Evolutionary conservation across 2,797 vertebrate genomes (phyloP).

Genomic region (Ficedula albicollis): DNA sequence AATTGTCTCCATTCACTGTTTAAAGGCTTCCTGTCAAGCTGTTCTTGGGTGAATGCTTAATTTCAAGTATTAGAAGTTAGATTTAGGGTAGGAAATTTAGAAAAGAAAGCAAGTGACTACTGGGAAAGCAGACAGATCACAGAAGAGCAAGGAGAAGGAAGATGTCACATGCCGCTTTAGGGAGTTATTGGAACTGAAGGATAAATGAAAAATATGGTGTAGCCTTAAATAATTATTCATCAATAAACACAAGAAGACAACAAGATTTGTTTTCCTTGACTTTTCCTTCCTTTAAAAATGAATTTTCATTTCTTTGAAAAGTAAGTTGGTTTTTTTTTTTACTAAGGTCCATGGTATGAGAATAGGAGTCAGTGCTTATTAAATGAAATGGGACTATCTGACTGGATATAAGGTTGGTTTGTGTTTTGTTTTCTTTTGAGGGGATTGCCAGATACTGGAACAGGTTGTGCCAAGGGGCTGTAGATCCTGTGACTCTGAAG

Average conservation of each 20-base stretch:
- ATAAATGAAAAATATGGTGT: not conserved
- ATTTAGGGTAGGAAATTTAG: not conserved
- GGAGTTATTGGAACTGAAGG: not conserved
- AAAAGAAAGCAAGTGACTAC: not conserved
- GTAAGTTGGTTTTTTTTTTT: not conserved
- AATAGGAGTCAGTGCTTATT: not conserved
- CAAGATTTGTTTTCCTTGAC: not conserved
- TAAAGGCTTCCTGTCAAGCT: not conserved
- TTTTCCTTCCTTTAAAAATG: not conserved
- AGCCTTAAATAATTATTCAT: not conserved
- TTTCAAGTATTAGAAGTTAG: not conserved
- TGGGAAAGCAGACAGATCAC: not conserved
- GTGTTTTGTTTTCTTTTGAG: not conserved
- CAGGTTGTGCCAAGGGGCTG: not conserved
- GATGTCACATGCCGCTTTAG: not conserved
- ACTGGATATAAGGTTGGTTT: not conserved
- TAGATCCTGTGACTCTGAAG: not conserved
- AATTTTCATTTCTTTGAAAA: not conserved
- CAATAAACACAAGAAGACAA: not conserved
- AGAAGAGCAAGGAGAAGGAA: not conserved
- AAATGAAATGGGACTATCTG: not conserved
- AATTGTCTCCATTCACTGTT: not conserved
- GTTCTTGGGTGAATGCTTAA: not conserved
- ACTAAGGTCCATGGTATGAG: not conserved
- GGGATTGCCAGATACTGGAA: not conserved